Evolutionary conservation across 2,888 invertebrate genomes (phyloP), one percentile per base, ranked within the genome.

Genomic region (Mactromeris polynyma): DNA sequence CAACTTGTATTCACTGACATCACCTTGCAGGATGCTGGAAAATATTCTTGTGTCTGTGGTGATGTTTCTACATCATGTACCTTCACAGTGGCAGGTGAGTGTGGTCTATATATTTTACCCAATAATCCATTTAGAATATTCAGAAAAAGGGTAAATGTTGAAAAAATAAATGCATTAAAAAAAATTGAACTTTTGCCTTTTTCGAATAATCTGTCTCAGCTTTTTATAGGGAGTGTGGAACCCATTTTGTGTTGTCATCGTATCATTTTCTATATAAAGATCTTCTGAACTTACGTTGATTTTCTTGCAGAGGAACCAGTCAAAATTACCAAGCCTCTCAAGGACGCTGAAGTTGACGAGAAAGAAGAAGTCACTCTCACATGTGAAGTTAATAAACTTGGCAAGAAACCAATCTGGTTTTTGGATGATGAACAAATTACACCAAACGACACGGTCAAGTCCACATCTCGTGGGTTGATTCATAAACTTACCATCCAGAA

Each of bases 371-470:
- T 95, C 0, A 93, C 93, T 77, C 89, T 96, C 82, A 95, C 95
- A 84, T 96, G 95, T 93, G 95, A 96, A 90, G 93, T 96, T 87
- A 95, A 93, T 91, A 95, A 95, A 88, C 95, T 95, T 14, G 93
- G 94, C 91, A 94, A 94, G 88, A 94, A 94, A 51, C 96, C 96
- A 31, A 92, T 93, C 42, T 96, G 97, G 97, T 94, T 90, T 92
- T 89, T 94, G 85, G 94, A 96, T 84, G 95, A 94, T 73, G 93
- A 94, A 73, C 93, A 92, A 51, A 93, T 96, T 40, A 92, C 85
- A 19, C 93, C 94, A 36, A 93, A 93, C 58, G 95, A 95, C 83
- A 87, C 94, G 26, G 89, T 96, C 88, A 93, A 95, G 83, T 90
- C 95, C 81, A 92, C 91, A 9, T 94, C 95, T 11, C 94, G 96